Evolutionary conservation across 2,113 vertebrate genomes (phyloP).

Genomic region (Notothenia rossii): DNA sequence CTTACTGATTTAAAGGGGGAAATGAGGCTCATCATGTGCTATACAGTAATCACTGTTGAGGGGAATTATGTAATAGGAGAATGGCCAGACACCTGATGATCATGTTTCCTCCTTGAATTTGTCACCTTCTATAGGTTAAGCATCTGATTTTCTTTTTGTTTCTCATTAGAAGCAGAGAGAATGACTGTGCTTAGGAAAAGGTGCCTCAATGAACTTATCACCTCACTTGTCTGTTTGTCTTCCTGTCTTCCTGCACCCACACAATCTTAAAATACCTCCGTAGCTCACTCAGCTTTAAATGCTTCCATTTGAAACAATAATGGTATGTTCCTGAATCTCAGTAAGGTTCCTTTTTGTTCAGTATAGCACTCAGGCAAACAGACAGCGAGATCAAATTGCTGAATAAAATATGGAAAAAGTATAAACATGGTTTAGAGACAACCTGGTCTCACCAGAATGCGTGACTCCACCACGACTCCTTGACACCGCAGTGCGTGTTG

Average conservation of each 20-base stretch:
- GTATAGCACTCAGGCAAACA: not conserved
- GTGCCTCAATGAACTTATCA: not conserved
- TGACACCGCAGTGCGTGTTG: too few species aligned
- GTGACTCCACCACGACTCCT: too few species aligned
- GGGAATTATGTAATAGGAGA: not conserved
- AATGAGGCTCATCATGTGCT: not conserved
- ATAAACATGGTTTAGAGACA: not conserved
- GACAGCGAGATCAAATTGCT: not conserved
- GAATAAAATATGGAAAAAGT: not conserved
- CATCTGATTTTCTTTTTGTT: not conserved
- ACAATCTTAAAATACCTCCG: not conserved
- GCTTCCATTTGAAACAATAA: conserved; percentile 3
- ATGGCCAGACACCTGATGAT: not conserved
- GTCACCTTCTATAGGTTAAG: not conserved
- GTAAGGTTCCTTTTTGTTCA: not conserved
- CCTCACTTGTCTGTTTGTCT: not conserved
- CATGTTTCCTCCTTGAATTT: not conserved
- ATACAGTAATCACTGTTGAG: not conserved
- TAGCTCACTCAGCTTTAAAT: not conserved
- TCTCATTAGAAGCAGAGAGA: not conserved
- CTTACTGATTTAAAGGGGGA: not conserved
- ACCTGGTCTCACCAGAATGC: too few species aligned
- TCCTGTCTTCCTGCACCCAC: not conserved
- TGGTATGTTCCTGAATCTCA: not conserved
- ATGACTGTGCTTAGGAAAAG: not conserved